These are phyloP conservation scores for Actinia tenebrosa DNA, from an alignment of 64 coral and sea anemone species.

Conservation along the genomic window DNA sequence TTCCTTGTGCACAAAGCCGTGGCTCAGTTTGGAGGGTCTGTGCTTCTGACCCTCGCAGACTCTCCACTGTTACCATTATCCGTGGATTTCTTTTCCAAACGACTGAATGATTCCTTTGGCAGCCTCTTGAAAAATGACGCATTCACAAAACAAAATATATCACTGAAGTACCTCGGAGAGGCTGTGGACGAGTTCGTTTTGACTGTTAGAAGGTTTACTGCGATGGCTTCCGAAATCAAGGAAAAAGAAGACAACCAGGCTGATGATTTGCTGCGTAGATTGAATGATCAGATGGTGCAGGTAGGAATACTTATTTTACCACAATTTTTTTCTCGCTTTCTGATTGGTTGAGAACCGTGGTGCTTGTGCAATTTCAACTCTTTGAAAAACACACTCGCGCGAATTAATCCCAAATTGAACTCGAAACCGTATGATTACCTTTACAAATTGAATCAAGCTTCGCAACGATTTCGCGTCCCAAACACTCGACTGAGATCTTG, in stretches of 20 bases:
- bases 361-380: too few species aligned
- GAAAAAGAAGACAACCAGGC: conserved; percentile 14
- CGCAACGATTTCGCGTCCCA: too few species aligned
- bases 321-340: too few species aligned
- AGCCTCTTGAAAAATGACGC: background rate
- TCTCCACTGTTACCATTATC: conserved; percentile 16
- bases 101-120: conserved; percentile 12
- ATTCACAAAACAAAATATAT: background rate
- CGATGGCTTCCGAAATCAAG: conserved; percentile 3
- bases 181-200: conserved; percentile 18
- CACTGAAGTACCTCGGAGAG: conserved; percentile 13
- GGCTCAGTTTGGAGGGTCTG: conserved; percentile 38
- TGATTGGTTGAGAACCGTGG: too few species aligned
- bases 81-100: conserved; percentile 15
- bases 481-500: too few species aligned
- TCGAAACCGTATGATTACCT: too few species aligned
- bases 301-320: background rate
- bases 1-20: conserved; percentile 67
- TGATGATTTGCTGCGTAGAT: conserved; percentile 35
- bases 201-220: conserved; percentile 13
- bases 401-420: too few species aligned
- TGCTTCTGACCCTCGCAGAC: conserved; percentile 45
- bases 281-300: conserved; percentile 65
- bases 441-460: too few species aligned
- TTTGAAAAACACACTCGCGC: too few species aligned